Percentiles rank a stretch among this genome's conserved stretches.
These are phyloP conservation scores for Otolemur garnettii DNA, from an alignment of 2,113 vertebrate species.

Conservation along the genomic window DNA sequence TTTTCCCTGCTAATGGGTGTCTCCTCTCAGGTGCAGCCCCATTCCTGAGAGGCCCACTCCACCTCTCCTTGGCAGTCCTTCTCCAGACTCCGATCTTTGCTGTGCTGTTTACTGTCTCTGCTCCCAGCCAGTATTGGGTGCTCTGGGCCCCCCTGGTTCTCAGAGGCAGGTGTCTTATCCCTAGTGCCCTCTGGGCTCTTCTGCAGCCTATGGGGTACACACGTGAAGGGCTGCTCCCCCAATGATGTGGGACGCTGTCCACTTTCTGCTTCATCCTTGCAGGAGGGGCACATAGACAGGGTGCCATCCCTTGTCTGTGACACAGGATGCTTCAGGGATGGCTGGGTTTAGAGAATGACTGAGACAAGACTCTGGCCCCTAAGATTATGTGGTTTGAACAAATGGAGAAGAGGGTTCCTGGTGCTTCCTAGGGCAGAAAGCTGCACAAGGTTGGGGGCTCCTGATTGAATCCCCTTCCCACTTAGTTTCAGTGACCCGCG, in stretches of 20 bases:
- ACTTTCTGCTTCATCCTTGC: neutral
- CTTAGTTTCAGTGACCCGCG: neutral
- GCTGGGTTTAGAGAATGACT: neutral
- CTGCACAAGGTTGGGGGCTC: neutral
- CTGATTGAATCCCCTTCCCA: neutral
- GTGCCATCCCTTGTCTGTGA: too few relatives aligned
- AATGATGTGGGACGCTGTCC: rapidly evolving
- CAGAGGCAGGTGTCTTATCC: neutral
- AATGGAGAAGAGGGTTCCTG: neutral
- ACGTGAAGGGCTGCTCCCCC: rapidly evolving
- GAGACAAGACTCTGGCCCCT: neutral
- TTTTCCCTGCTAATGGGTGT: too few relatives aligned
- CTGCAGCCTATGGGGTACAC: neutral
- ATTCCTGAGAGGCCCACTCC: neutral
- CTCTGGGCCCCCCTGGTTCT: rapidly evolving
- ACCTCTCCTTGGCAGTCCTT: neutral
- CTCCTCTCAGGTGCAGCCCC: neutral
- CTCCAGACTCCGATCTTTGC: neutral
- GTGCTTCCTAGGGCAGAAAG: neutral
- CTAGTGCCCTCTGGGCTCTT: neutral
- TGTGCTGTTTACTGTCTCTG: neutral
- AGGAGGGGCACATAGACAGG: rapidly evolving
- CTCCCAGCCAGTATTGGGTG: neutral
- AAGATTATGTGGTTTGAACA: neutral
- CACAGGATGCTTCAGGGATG: neutral